Percentiles rank a stretch among this genome's conserved stretches.
Conservation (phyloP, 1,140 invertebrate species). For the Drosophila watanabei region DNA sequence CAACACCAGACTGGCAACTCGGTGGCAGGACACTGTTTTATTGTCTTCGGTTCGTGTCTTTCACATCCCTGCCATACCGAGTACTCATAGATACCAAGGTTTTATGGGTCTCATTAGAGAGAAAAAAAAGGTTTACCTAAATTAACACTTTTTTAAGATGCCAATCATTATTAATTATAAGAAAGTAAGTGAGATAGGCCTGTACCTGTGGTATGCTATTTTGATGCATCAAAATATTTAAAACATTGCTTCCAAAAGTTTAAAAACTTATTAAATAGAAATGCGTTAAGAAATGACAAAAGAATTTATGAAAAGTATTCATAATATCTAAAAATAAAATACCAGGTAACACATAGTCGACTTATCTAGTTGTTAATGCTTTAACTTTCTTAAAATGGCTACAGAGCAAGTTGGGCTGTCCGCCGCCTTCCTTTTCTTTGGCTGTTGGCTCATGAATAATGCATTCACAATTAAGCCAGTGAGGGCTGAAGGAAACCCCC, state of each 20-base stretch:
- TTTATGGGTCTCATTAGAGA: background rate
- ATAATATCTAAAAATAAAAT: no score
- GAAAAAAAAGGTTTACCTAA: background rate
- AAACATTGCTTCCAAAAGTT: background rate
- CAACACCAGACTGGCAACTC: constrained; percentile 21
- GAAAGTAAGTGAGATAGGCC: background rate
- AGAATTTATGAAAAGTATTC: no score
- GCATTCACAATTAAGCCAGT: constrained; percentile 80
- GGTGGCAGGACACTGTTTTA: constrained; percentile 56
- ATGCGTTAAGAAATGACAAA: no score
- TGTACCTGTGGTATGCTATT: no score
- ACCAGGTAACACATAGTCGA: constrained; percentile 6
- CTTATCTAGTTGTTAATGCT: no score
- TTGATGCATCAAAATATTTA: no score
- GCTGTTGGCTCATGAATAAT: constrained; percentile 73
- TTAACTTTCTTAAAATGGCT: constrained; percentile 23
- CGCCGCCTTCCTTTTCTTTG: constrained; percentile 26
- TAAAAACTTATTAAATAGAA: no score
- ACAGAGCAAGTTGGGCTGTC: constrained; percentile 31
- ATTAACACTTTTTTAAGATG: background rate
- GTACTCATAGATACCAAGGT: background rate
- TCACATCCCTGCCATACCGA: constrained; percentile 7
- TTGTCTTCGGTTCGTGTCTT: constrained; percentile 47
- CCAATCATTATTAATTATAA: background rate
- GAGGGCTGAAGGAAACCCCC: constrained; percentile 47